Evolutionary conservation across 2,113 vertebrate species (phyloP), one percentile per base, ranked within the genome.

Genomic region (Ancistrus triradiatus): DNA sequence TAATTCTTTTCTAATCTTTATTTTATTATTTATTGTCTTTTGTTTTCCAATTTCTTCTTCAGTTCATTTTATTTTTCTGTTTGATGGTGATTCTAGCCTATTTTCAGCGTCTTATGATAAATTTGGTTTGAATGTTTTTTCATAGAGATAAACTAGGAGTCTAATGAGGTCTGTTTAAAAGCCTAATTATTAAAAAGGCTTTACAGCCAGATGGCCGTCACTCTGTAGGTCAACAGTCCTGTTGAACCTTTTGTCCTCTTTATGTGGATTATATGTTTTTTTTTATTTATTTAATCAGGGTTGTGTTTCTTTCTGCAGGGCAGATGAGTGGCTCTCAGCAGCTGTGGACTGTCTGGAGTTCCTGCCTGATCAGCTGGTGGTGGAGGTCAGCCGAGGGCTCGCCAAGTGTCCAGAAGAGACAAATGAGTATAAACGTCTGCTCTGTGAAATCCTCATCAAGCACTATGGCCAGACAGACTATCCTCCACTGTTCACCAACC

Each of bases 321-420:
- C 90, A 38, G 94, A 98, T 2, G 90, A 94, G 70, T 99, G 95
- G 97, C 83, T 97, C 60, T 93, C 91, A 0, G 90, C 90, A 37
- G 94, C 94, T 0, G 86, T 93, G 37, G 93, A 97, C 80, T 96
- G 95, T 73, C 78, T 99, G 42, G 97, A 98, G 35, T 96, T 93
- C 63, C 88, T 98, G 59, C 94, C 97, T 0, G 95, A 98, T 78
- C 84, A 88, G 1, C 79, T 87, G 76, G 95, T 98, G 70, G 93
- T 98, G 63, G 93, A 96, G 66, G 86, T 97, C 25, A 98, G 95
- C 74, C 86, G 93, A 72, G 93, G 85, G 64, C 77, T 98, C 74
- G 90, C 91, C 3, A 82, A 83, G 22, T 84, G 89, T 14, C 79
- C 87, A 0, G 84, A 88, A 0, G 88, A 92, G 72, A 83, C 84